Evolutionary conservation across 2,888 invertebrate species (phyloP).

Genomic region (Nymphalis polychloros): DNA sequence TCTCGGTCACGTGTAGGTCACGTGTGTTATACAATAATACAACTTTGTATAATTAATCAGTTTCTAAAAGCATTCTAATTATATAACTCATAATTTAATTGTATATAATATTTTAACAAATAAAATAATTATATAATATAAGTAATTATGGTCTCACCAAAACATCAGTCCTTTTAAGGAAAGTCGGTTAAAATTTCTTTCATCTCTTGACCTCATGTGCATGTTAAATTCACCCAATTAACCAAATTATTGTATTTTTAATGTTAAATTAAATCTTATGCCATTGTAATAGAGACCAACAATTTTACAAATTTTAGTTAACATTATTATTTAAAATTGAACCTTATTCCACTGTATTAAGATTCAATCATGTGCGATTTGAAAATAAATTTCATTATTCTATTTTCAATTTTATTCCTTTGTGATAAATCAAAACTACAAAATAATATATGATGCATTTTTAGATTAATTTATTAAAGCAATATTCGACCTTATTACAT

Average conservation of each 20-base stretch:
- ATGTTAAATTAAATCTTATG: not conserved
- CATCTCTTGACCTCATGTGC: constrained; percentile 3
- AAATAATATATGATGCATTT: not conserved
- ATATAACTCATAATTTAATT: constrained; percentile 10
- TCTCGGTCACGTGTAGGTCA: constrained; percentile 24
- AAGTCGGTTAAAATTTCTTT: constrained; percentile 3
- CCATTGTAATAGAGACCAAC: not conserved
- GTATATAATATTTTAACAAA: too few relatives aligned
- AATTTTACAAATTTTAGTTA: not conserved
- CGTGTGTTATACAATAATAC: constrained; percentile 22
- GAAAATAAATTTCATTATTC: not conserved
- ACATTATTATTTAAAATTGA: not conserved
- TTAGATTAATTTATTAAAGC: not conserved
- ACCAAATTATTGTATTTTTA: not conserved
- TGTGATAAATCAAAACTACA: constrained; percentile 6
- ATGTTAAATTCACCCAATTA: not conserved
- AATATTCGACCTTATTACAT: not conserved
- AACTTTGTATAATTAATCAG: constrained; percentile 18
- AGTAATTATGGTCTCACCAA: too few relatives aligned
- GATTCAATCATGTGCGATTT: not conserved
- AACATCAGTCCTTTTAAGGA: too few relatives aligned
- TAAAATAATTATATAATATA: too few relatives aligned
- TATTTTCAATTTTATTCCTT: constrained; percentile 1
- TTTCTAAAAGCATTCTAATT: constrained; percentile 1
- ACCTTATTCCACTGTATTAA: not conserved